Conservation (phyloP, 2,113 vertebrate genomes). For the Tenrec ecaudatus region DNA sequence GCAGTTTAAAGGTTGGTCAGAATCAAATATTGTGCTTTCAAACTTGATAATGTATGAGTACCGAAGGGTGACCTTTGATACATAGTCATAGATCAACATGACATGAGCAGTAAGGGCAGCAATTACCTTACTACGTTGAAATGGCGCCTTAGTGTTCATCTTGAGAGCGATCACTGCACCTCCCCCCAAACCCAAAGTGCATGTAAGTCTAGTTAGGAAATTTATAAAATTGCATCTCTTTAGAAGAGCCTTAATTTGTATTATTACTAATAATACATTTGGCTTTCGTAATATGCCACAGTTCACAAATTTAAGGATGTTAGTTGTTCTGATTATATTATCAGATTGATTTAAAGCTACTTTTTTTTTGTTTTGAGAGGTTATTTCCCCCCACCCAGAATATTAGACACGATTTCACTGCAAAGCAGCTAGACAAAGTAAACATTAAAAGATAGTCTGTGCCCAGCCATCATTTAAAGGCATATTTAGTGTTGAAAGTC, state of each 20-base stretch:
- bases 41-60: conserved; percentile 99
- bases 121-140: conserved; percentile 91
- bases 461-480: background rate
- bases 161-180: conserved; percentile 86
- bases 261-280: conserved; percentile 56
- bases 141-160: conserved; percentile 84
- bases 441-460: conserved; percentile 11
- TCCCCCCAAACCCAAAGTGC: conserved; percentile 64
- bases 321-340: conserved; percentile 34
- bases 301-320: conserved; percentile 58
- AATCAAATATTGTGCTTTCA: conserved; percentile 95
- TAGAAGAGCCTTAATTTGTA: conserved; percentile 73
- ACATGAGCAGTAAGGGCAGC: conserved; percentile 94
- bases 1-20: conserved; percentile 92
- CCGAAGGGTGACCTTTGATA: conserved; percentile 96
- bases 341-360: conserved; percentile 1
- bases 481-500: conserved; percentile 18
- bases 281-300: conserved; percentile 52
- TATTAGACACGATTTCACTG: conserved; percentile 54
- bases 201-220: conserved; percentile 73
- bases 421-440: conserved; percentile 22
- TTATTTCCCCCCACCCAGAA: conserved; percentile 63
- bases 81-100: conserved; percentile 97
- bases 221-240: conserved; percentile 79
- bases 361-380: conserved; percentile 42